Percentiles rank a stretch among this genome's conserved stretches.
These are phyloP conservation scores for Chondrosia reniformis DNA, from an alignment of 37 sponge, comb jelly and placozoan species.

Conservation along the genomic window DNA sequence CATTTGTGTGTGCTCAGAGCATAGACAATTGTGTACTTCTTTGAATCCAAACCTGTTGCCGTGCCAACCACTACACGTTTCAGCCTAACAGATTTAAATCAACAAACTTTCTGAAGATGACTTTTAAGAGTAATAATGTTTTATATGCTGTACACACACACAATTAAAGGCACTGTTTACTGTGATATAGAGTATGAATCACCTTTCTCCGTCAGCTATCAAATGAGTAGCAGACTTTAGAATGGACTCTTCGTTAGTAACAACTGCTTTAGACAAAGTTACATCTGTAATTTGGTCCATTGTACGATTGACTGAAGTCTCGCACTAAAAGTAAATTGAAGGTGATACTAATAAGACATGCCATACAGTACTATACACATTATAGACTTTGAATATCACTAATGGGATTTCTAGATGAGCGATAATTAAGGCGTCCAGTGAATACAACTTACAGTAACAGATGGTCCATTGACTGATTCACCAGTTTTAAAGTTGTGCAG, in stretches of 20 bases:
- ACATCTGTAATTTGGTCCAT: background rate
- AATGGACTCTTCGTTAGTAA: background rate
- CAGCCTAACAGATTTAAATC: no score
- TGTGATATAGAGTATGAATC: no score
- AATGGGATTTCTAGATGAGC: no score
- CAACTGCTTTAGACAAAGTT: background rate
- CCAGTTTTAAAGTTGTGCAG: slow-evolving; percentile 4
- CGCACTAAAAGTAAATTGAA: background rate
- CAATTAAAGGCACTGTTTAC: no score
- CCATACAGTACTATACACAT: no score
- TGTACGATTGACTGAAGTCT: background rate
- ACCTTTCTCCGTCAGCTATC: slow-evolving; percentile 18
- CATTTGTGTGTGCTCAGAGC: slow-evolving; percentile 39
- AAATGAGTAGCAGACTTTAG: background rate
- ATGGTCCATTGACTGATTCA: background rate
- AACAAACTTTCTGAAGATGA: no score
- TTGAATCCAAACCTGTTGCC: slow-evolving; percentile 23
- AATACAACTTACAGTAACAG: slow-evolving; percentile 18
- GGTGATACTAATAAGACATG: no score
- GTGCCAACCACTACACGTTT: slow-evolving; percentile 47
- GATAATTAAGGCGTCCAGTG: no score
- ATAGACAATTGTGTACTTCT: slow-evolving; percentile 41
- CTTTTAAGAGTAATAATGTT: no score
- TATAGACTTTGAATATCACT: no score
- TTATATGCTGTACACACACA: no score